Percentiles rank a stretch among this genome's conserved stretches.
Conservation (phyloP, 1,140 invertebrate species). For the Manduca sexta region DNA sequence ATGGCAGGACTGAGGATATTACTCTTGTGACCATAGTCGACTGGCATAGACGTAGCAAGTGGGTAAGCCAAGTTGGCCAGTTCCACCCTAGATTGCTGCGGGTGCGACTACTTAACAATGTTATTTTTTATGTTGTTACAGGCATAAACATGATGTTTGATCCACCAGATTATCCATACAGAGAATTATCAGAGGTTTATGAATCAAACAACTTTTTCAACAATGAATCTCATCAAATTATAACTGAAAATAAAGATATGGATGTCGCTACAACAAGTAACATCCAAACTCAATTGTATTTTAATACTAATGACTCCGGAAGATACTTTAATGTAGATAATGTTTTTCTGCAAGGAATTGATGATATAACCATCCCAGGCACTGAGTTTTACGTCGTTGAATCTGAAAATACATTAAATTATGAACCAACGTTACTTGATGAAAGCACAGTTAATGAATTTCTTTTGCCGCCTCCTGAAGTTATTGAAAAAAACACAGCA, state of each 20-base stretch:
- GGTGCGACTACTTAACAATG: too few species aligned
- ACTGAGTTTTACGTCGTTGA: conserved; percentile 34
- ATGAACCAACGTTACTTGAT: conserved; percentile 50
- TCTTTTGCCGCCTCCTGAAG: conserved; percentile 38
- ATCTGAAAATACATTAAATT: conserved; percentile 43
- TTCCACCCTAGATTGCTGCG: too few species aligned
- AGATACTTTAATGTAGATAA: conserved; percentile 40
- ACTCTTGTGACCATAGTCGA: too few species aligned
- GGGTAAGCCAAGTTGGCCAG: too few species aligned
- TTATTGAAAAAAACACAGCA: conserved; percentile 35
- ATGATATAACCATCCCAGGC: conserved; percentile 11
- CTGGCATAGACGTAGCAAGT: too few species aligned
- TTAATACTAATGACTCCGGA: conserved; percentile 42
- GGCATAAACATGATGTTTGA: conserved; percentile 56
- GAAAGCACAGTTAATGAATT: conserved; percentile 62
- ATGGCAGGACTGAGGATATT: too few species aligned
- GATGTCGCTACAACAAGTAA: conserved; percentile 28
- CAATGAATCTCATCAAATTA: conserved; percentile 8
- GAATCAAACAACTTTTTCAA: conserved; percentile 42
- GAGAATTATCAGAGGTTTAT: conserved; percentile 49
- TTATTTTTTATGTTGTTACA: conserved; percentile 24
- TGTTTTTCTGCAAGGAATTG: conserved; percentile 14
- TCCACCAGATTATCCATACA: conserved; percentile 56
- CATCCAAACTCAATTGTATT: conserved; percentile 39
- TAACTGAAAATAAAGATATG: conserved; percentile 26